Base-by-base conservation (phyloP, 2,888 invertebrate genomes). In the Synanthedon formicaeformis region DNA sequence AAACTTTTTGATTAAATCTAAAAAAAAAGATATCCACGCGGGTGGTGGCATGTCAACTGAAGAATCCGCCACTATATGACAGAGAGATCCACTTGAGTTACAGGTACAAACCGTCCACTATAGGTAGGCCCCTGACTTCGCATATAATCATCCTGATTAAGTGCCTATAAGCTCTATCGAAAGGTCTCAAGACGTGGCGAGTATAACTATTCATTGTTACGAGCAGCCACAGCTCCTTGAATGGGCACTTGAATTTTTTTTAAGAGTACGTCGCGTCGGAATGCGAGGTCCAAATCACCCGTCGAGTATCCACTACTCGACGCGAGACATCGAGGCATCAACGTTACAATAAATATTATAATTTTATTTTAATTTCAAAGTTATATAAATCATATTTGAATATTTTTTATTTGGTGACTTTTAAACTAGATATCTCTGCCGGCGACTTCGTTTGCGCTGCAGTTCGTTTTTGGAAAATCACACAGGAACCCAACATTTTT, bases 231-330 rank as follows among this genome's bases (percentile, higher is more conserved):
- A 60, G 75, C 76, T 79, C 68, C 80, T 81, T 77, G 70, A 80
- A 78, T 69, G 63, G 72, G 63, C 75, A 75, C 78, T 82, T 75
- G 65, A 72, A 64, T 76, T 80, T 79, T 79, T 70, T 65, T 34
- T 34, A 10, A 34, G 34, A 34, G 34, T 34, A 49, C 66, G 70
- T 67, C 64, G 61, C 71, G 59, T 68, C 62, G 81, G 78, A 78
- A 82, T 81, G 77, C 72, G 67, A 71, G 65, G 69, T 65, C 65
- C 65, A 65, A 74, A 72, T 73, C 70, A 64, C 62, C 57, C 52
- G 56, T 74, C 59, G 60, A 76, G 73, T 66, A 66, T 45, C 66
- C 67, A 64, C 70, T 67, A 64, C 67, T 69, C 62, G 60, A 60
- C 59, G 55, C 45, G n/a, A 45, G 45, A 45, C 45, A 45, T 45